Evolutionary conservation across 1,140 invertebrate species (phyloP).

Genomic region (Nebria ingens): DNA sequence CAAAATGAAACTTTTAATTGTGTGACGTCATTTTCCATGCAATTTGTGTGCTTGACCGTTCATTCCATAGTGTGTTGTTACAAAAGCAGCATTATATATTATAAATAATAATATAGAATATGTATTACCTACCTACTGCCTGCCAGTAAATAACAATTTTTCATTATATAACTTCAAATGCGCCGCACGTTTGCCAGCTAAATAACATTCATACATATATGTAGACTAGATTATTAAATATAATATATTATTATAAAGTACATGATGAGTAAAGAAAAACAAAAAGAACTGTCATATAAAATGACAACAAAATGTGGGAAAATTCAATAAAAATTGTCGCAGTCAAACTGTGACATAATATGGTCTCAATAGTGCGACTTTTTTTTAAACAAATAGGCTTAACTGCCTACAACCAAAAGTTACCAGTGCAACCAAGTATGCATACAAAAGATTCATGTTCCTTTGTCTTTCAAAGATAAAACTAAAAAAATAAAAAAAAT

Average conservation of each 20-base stretch:
- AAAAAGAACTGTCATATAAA: slow-evolving; percentile 4
- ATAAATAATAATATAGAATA: too few species aligned
- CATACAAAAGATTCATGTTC: slow-evolving; percentile 29
- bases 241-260: slow-evolving; percentile 7
- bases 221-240: slow-evolving; percentile 7
- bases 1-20: too few species aligned
- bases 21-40: too few species aligned
- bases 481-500: not conserved
- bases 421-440: slow-evolving; percentile 33
- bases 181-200: slow-evolving; percentile 4
- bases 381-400: not conserved
- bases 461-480: slow-evolving; percentile 21
- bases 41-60: too few species aligned
- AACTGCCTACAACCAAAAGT: slow-evolving; percentile 18
- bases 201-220: slow-evolving; percentile 10
- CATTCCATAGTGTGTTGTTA: too few species aligned
- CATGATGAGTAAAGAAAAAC: not conserved
- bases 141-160: not conserved
- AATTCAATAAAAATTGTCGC: not conserved
- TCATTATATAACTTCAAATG: slow-evolving; percentile 4
- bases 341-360: not conserved
- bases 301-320: not conserved
- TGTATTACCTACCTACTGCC: too few species aligned
- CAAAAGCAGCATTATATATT: too few species aligned
- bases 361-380: slow-evolving; percentile 4